Base-by-base conservation (phyloP, 1,140 invertebrate genomes). In the Heterodera schachtii region DNA sequence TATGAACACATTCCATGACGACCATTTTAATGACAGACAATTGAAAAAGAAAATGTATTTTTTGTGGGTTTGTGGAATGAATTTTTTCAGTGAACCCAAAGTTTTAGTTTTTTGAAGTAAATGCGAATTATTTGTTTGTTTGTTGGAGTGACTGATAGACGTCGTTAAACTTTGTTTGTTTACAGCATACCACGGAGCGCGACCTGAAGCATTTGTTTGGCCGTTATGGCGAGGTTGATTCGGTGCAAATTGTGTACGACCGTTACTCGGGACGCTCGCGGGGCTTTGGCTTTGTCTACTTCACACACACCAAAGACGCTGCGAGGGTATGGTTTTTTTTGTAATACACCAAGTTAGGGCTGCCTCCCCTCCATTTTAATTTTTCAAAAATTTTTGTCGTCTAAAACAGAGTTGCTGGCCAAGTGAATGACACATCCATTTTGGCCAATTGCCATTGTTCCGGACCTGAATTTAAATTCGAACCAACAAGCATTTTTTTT, bases 251-350 rank as follows among this genome's bases (percentile, higher is more conserved):
- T 69, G 77, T 86, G 19, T 87, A 86, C 69, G 85, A 86, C 73
- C 85, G 83, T 19, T 47, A 47, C 43, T 96, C 94, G 87, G 94
- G 94, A 31, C 92, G 95, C 83, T 98, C 96, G 0, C 92, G 96
- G 87, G 97, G 97, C 46, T 99, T 98, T 91, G 95, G 95, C 83
- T 99, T 99, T 92, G 94, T 98, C 47, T 98, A 98, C 91, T 98
- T 94, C 91, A 94, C 94, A 90, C 93, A 93, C 73, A 91, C 94
- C 11, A 94, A 95, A 73, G 95, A 98, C 92, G 95, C 97, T 0
- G 94, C 94, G 88, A 93, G 94, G 80, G 82, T 83, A 71, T 69
- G 67, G n/a, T 64, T 41, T 85, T 44, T 21, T 2, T 46, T 57
- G 11, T 1, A 1, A 31, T 31, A 1, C 31, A 31, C 31, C 31